These are phyloP conservation scores for Platyscapa corneri DNA, from an alignment of 1,140 invertebrate genomes.

Conservation along the genomic window DNA sequence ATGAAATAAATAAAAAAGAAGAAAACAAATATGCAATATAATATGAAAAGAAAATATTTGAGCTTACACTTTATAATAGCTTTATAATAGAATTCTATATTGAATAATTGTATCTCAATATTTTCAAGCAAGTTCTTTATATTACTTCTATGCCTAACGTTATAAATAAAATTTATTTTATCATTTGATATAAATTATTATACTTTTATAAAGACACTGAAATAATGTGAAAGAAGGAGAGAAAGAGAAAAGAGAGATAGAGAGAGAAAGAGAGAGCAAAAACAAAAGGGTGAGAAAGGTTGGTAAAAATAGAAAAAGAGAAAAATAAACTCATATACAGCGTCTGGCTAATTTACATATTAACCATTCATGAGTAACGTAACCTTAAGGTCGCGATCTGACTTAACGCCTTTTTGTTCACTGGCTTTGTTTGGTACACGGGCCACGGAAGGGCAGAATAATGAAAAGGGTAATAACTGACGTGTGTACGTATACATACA, in stretches of 20 bases:
- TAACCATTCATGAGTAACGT: constrained; percentile 60
- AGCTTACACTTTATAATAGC: neutral
- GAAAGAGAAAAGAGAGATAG: neutral
- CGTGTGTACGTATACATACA: neutral
- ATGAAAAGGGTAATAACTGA: constrained; percentile 43
- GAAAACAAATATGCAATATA: no score
- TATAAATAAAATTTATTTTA: no score
- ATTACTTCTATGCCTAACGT: no score
- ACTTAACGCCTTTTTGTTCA: constrained; percentile 71
- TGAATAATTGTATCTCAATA: no score
- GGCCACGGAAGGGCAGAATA: constrained; percentile 20
- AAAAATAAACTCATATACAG: constrained; percentile 19
- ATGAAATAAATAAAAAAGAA: no score
- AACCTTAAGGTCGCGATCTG: constrained; percentile 64
- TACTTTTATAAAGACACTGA: no score
- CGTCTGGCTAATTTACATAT: constrained; percentile 65
- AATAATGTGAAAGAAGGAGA: neutral
- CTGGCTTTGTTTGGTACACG: constrained; percentile 55
- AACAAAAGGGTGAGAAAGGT: neutral
- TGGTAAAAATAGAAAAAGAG: neutral
- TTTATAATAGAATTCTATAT: no score
- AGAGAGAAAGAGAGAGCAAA: neutral
- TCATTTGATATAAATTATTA: no score
- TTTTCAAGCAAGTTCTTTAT: no score
- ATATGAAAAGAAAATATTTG: neutral